phyloP scores from a whole-genome alignment of 2,888 invertebrate species.

The Phrixothrix hirtus region DNA sequence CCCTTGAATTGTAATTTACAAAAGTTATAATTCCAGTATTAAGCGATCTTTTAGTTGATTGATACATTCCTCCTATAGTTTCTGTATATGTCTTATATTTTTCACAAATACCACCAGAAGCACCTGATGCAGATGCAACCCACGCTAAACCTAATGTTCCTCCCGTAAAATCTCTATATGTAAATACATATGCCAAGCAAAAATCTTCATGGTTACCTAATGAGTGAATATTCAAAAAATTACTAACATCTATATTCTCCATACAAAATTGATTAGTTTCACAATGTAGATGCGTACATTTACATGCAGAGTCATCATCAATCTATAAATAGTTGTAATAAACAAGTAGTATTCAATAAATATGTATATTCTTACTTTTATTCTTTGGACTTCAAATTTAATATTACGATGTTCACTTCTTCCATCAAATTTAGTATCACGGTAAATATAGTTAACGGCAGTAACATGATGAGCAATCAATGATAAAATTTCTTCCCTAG shows the following conservation, averaged over 20 bases:
- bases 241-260: constrained; percentile 98
- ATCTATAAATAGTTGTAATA: constrained; percentile 79
- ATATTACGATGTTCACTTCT: constrained; percentile 87
- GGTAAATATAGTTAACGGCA: constrained; percentile 96
- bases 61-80: constrained; percentile 91
- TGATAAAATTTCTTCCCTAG: constrained; percentile 94
- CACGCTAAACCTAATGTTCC: constrained; percentile 98
- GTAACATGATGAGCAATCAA: constrained; percentile 98
- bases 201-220: constrained; percentile 97
- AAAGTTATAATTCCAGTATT: constrained; percentile 99
- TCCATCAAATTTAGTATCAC: constrained; percentile 93
- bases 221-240: constrained; percentile 97
- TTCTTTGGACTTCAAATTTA: constrained; percentile 93
- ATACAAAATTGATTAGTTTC: constrained; percentile 89
- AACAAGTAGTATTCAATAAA: no score
- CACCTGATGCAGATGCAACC: constrained; percentile 97
- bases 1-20: constrained; percentile 96
- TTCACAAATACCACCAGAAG: constrained; percentile 98
- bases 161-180: constrained; percentile 95
- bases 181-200: constrained; percentile 99
- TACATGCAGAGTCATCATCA: constrained; percentile 84
- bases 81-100: constrained; percentile 97
- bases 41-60: constrained; percentile 89
- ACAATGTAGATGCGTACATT: constrained; percentile 61
- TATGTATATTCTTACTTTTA: constrained; percentile 72